A percentile compares a stretch with the other conserved stretches of the same genome.
Evolutionary conservation across 2,113 vertebrate species (phyloP).

Genomic region (Rattus rattus): DNA sequence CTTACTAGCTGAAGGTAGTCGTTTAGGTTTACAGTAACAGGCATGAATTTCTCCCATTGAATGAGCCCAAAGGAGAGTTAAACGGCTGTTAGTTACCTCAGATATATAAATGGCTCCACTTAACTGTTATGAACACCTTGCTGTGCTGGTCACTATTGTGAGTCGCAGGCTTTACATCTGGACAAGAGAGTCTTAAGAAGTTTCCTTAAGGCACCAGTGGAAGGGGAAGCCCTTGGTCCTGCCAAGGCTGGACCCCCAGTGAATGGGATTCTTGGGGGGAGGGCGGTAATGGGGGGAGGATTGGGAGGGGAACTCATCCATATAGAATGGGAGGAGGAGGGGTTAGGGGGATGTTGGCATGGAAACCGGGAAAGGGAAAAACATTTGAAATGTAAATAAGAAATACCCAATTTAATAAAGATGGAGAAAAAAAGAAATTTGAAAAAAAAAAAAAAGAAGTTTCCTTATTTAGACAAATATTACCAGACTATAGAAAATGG

Average conservation of each 20-base stretch:
- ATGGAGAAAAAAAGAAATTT: no score
- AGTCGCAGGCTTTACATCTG: not conserved
- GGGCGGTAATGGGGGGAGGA: no score
- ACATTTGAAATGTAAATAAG: no score
- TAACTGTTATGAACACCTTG: not conserved
- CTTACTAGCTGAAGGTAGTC: not conserved
- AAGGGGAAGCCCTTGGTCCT: no score
- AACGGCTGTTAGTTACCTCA: not conserved
- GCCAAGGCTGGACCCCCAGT: no score
- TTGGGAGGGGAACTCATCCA: no score
- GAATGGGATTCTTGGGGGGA: no score
- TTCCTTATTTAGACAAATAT: not conserved
- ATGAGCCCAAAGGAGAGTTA: not conserved
- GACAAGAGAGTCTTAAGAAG: not conserved
- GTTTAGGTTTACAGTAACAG: not conserved
- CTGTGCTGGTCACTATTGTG: not conserved
- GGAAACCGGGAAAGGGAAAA: no score
- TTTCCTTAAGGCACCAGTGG: not conserved
- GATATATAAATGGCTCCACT: not conserved
- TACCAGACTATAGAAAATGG: not conserved
- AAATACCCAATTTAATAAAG: no score
- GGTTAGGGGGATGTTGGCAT: no score
- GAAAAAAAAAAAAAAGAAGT: not conserved
- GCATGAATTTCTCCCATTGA: not conserved
- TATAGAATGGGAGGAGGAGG: no score